phyloP scores from a whole-genome alignment of 2,797 vertebrate genomes.

The Kryptopterus vitreolus region DNA sequence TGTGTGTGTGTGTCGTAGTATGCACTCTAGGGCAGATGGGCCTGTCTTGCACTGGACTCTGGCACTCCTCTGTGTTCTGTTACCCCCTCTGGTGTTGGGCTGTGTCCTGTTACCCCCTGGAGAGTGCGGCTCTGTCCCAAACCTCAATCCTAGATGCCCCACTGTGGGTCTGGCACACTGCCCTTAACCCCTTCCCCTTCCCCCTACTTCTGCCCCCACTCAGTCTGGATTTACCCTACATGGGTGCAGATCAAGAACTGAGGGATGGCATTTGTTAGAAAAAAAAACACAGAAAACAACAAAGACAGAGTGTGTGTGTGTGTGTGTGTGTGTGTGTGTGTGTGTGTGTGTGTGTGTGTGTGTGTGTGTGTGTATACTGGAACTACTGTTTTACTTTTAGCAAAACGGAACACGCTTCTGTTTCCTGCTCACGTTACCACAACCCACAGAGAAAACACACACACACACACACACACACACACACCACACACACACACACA shows the following conservation, averaged over 20 bases:
- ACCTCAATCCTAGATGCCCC: slow-evolving; percentile 41
- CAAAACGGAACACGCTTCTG: slow-evolving; percentile 37
- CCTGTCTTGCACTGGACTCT: slow-evolving; percentile 78
- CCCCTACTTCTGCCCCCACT: slow-evolving; percentile 17
- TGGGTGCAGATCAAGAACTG: slow-evolving; percentile 38
- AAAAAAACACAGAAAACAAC: background rate
- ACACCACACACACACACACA: slow-evolving; percentile 12
- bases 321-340: slow-evolving; percentile 22
- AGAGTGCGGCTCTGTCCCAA: slow-evolving; percentile 45
- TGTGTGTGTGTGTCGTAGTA: slow-evolving; percentile 31
- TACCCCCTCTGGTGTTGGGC: slow-evolving; percentile 51
- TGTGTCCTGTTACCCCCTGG: slow-evolving; percentile 48
- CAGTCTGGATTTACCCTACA: slow-evolving; percentile 33
- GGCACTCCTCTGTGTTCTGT: slow-evolving; percentile 49
- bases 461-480: slow-evolving; percentile 27
- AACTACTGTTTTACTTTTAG: background rate
- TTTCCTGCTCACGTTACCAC: slow-evolving; percentile 39
- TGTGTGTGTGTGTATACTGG: background rate
- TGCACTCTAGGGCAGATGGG: slow-evolving; percentile 75
- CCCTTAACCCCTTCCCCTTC: slow-evolving; percentile 13
- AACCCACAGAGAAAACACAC: slow-evolving; percentile 27
- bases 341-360: background rate
- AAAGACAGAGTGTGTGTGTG: background rate
- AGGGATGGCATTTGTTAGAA: slow-evolving; percentile 10
- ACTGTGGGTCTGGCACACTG: slow-evolving; percentile 40